Percentiles rank a stretch among this genome's conserved stretches.
phyloP scores from a whole-genome alignment of 2,888 invertebrate genomes.

The Ephialtes manifestator region DNA sequence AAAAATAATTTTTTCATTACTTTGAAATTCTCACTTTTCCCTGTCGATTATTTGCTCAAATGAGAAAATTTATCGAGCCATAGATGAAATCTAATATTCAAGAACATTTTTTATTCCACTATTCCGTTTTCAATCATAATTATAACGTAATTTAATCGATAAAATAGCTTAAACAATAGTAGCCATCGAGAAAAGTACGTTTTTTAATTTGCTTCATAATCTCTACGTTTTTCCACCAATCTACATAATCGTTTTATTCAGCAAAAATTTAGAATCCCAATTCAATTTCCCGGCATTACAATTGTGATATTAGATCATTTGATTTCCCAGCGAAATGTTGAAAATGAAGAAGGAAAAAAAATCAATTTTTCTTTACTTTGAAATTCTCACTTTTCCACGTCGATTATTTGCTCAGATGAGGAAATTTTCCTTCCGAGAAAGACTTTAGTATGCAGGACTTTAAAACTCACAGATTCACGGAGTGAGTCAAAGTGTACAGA shows the following conservation, averaged over 20 bases:
- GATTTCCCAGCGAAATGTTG: neutral
- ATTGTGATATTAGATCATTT: neutral
- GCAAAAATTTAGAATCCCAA: neutral
- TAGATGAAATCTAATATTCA: neutral
- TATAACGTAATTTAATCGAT: no score
- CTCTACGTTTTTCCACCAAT: neutral
- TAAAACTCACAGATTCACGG: neutral
- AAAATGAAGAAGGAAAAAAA: neutral
- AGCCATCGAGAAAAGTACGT: neutral
- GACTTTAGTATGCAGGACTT: neutral
- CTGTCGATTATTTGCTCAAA: neutral
- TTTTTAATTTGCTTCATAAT: neutral
- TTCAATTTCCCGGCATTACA: neutral
- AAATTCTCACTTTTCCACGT: neutral
- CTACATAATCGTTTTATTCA: neutral
- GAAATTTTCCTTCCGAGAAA: neutral
- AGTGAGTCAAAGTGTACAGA: neutral
- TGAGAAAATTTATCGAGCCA: neutral
- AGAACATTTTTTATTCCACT: no score
- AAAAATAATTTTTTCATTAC: neutral
- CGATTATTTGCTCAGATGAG: conserved; percentile 9
- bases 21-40: neutral
- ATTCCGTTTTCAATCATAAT: no score
- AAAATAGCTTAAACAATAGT: no score
- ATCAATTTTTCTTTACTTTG: neutral